These are phyloP conservation scores for Atrichornis clamosus DNA, from an alignment of 2,113 vertebrate species.

Conservation along the genomic window DNA sequence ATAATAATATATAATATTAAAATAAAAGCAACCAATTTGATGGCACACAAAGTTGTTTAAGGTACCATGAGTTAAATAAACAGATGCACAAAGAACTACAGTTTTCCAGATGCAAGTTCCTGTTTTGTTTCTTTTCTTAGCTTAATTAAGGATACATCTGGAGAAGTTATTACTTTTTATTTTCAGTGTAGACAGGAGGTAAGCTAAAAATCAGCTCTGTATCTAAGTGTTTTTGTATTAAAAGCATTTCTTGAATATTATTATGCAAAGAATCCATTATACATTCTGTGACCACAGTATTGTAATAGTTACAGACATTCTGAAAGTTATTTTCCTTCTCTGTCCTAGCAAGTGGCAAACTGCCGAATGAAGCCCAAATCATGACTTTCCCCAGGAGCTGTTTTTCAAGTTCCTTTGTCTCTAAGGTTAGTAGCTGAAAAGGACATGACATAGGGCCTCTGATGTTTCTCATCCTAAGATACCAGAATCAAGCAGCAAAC, in stretches of 20 bases:
- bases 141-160: not conserved
- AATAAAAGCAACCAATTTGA: not conserved
- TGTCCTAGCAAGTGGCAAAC: not conserved
- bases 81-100: not conserved
- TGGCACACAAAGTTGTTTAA: not conserved
- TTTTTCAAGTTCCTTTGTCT: not conserved
- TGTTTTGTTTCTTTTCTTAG: not conserved
- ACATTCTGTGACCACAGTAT: not conserved
- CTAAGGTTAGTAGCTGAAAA: not conserved
- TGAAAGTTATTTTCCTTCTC: not conserved
- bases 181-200: not conserved
- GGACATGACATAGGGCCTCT: not conserved
- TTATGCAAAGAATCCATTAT: not conserved
- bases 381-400: not conserved
- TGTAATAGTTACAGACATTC: not conserved
- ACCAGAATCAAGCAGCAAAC: not conserved
- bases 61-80: not conserved
- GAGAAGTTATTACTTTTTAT: not conserved
- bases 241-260: not conserved
- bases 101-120: not conserved
- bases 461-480: not conserved
- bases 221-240: not conserved
- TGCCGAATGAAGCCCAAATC: not conserved
- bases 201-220: not conserved
- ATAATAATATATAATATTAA: too few relatives aligned